Conservation (phyloP, 2,113 vertebrate genomes). For the Takifugu bimaculatus region DNA sequence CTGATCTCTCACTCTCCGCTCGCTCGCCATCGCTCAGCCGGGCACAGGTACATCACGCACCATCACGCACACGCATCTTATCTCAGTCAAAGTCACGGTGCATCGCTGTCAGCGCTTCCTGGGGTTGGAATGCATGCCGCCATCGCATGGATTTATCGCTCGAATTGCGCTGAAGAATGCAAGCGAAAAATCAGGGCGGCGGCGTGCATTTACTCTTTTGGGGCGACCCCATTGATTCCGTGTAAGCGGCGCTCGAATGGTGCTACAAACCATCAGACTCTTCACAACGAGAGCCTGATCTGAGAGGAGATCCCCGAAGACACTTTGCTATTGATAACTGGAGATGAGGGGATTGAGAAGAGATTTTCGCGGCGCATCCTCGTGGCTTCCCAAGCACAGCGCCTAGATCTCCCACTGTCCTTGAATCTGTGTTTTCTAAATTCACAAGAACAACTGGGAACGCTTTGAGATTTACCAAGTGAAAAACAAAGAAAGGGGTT, state of each 20-base stretch:
- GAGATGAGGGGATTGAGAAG: slow-evolving; percentile 50
- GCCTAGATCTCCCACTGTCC: slow-evolving; percentile 40
- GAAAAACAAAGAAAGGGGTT: background rate
- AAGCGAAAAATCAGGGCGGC: too few species aligned
- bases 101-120: background rate
- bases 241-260: slow-evolving; percentile 5
- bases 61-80: background rate
- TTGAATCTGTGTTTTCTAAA: slow-evolving; percentile 36
- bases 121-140: too few species aligned
- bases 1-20: slow-evolving; percentile 21
- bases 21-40: background rate
- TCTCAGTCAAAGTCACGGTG: background rate
- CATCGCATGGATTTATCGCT: background rate
- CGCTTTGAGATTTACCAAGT: slow-evolving; percentile 1
- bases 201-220: slow-evolving; percentile 4
- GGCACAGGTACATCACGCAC: background rate
- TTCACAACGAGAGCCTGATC: slow-evolving; percentile 25
- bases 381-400: slow-evolving; percentile 38
- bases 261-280: slow-evolving; percentile 22
- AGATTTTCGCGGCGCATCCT: slow-evolving; percentile 34
- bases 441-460: slow-evolving; percentile 3
- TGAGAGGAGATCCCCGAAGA: slow-evolving; percentile 38
- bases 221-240: slow-evolving; percentile 17
- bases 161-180: too few species aligned
- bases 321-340: slow-evolving; percentile 39